Evolutionary conservation across 2,888 invertebrate genomes (phyloP).

Genomic region (Orthosia gracilis): DNA sequence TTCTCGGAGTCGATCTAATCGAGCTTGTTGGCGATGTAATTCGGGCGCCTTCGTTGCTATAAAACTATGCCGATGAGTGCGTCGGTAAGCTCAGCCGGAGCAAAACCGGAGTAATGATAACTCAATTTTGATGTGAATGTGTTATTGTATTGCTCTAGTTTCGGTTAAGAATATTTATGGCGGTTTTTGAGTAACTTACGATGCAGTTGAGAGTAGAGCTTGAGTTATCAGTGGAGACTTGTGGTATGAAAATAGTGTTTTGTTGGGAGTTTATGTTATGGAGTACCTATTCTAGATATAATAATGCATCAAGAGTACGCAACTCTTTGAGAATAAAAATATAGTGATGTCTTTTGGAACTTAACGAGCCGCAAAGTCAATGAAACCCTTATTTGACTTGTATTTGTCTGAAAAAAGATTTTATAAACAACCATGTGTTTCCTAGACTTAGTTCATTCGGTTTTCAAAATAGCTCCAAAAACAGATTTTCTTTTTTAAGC

Average conservation of each 20-base stretch:
- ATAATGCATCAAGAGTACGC: neutral
- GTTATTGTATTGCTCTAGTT: slow-evolving; percentile 69
- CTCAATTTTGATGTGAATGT: slow-evolving; percentile 69
- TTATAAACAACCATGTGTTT: too few relatives aligned
- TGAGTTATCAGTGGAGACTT: slow-evolving; percentile 35
- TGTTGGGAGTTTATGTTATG: slow-evolving; percentile 20
- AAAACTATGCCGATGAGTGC: slow-evolving; percentile 67
- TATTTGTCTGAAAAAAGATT: too few relatives aligned
- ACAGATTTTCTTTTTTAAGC: slow-evolving; percentile 7
- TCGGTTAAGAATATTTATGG: slow-evolving; percentile 64
- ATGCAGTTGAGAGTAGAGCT: slow-evolving; percentile 28
- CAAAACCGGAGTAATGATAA: slow-evolving; percentile 66
- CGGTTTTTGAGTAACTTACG: slow-evolving; percentile 63
- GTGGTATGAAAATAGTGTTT: slow-evolving; percentile 19
- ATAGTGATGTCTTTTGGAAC: neutral
- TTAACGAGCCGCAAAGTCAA: too few relatives aligned
- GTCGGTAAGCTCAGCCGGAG: slow-evolving; percentile 55
- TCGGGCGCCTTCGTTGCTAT: slow-evolving; percentile 69
- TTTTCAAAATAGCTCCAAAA: slow-evolving; percentile 10
- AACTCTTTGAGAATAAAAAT: neutral
- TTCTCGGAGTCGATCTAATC: slow-evolving; percentile 88
- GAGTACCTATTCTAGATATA: neutral
- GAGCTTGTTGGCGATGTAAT: slow-evolving; percentile 79
- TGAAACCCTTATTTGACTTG: too few relatives aligned
- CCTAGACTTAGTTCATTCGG: neutral